Evolutionary conservation across 92 coral and sea anemone genomes (phyloP).

Genomic region (Bergia sp.): DNA sequence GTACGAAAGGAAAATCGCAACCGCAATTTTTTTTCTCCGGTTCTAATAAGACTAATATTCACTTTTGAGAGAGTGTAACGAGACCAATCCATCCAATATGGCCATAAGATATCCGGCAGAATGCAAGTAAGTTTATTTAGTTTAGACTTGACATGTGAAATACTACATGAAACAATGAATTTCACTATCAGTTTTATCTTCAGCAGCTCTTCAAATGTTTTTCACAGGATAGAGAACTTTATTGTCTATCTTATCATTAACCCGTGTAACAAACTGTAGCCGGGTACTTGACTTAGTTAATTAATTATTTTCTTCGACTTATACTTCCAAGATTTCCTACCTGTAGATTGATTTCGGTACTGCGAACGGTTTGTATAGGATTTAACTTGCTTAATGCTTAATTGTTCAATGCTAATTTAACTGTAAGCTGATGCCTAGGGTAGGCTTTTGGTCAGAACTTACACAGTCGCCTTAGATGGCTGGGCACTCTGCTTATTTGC

Average conservation of each 20-base stretch:
- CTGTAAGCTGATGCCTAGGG: neutral
- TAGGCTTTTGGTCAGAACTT: neutral
- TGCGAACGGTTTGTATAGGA: constrained; percentile 15
- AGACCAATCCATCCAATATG: constrained; percentile 18
- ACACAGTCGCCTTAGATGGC: neutral
- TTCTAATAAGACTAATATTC: constrained; percentile 7
- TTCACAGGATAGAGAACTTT: constrained; percentile 14
- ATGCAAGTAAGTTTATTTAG: constrained; percentile 12
- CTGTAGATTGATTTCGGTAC: constrained; percentile 15
- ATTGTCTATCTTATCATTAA: neutral
- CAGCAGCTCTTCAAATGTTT: neutral
- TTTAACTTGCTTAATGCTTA: constrained; percentile 15
- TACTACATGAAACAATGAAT: neutral
- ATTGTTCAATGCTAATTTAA: neutral
- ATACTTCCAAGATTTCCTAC: constrained; percentile 17
- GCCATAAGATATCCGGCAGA: constrained; percentile 1
- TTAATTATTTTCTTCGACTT: constrained; percentile 1
- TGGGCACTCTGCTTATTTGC: neutral
- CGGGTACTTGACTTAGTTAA: neutral
- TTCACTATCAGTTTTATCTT: neutral
- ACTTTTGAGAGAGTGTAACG: constrained; percentile 17
- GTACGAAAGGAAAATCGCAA: constrained; percentile 18
- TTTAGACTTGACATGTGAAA: neutral
- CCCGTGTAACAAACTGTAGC: constrained; percentile 14
- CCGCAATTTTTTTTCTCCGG: constrained; percentile 9